Evolutionary conservation across 2,888 invertebrate genomes (phyloP).

Genomic region (Proisotoma minuta): DNA sequence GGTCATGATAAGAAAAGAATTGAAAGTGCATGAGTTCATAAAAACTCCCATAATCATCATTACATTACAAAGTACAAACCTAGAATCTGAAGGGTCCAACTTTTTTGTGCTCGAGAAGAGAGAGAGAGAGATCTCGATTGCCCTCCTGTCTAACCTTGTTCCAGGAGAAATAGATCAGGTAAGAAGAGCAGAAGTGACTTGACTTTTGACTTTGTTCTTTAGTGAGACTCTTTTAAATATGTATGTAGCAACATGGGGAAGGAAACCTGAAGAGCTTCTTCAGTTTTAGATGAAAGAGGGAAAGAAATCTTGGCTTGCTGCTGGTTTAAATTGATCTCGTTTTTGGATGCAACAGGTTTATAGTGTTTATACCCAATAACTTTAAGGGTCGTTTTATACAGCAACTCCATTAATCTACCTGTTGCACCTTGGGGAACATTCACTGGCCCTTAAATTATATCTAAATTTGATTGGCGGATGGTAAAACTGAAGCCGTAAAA

Average conservation of each 20-base stretch:
- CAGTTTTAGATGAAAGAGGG: not conserved
- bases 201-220: not conserved
- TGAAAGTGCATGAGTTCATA: not conserved
- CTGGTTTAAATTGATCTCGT: not conserved
- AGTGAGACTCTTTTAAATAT: too few species aligned
- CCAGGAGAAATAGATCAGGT: conserved; percentile 1
- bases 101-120: not conserved
- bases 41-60: not conserved
- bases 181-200: not conserved
- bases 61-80: not conserved
- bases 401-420: too few species aligned
- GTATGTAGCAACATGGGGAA: too few species aligned
- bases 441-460: not conserved
- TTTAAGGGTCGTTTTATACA: too few species aligned
- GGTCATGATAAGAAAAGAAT: not conserved
- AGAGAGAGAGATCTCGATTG: not conserved
- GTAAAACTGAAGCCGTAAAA: not conserved
- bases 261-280: not conserved
- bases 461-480: not conserved
- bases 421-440: too few species aligned
- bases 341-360: too few species aligned
- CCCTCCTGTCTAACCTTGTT: not conserved
- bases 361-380: too few species aligned
- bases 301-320: not conserved
- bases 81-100: too few species aligned